Evolutionary conservation across 2,888 invertebrate genomes (phyloP), one percentile per base, ranked within the genome.

Genomic region (Sinohyriopsis cumingii): DNA sequence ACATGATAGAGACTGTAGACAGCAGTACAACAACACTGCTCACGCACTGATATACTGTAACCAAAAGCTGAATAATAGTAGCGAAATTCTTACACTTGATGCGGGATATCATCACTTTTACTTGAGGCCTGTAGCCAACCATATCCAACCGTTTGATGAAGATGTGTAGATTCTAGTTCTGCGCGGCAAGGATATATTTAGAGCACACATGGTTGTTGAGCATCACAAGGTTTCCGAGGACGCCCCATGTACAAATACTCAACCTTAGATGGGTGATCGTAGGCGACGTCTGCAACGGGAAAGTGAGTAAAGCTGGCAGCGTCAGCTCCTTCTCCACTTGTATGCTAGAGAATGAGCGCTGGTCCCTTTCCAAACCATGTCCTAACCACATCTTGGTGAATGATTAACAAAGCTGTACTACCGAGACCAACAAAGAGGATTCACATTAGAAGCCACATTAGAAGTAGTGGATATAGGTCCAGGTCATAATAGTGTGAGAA

Each of bases 31-130:
- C 22, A 5, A 66, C 72, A 55, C 18, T 66, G 9, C 74, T 59
- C 72, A 69, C 15, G 67, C 59, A 18, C 45, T 76, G 22, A n/a
- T 71, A 15, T 74, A 76, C 56, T 76, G 74, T 67, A 53, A 67
- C 5, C n/a, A 61, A 7, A 73, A 72, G n/a, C 69, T 72, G n/a
- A 66, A 64, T 19, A 59, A 60, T 56, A 24, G 71, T 19, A 62
- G 55, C 18, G 71, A 76, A 53, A 76, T 73, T 28, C 71, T 73
- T 3, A 73, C 73, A 9, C 69, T 67, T 33, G 60, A 67, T 18
- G 68, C 71, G 53, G 72, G 67, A 3, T n/a, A 3, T n/a, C 55
- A 62, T 20, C 56, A 68, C 53, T n/a, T 53, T 20, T 73, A 76
- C 67, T 59, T 76, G 18, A 1, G 15, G 20, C 63, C 61, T 19